Evolutionary conservation across 2,888 invertebrate genomes (phyloP), one percentile per base, ranked within the genome.

Genomic region (Hydriomena furcata): DNA sequence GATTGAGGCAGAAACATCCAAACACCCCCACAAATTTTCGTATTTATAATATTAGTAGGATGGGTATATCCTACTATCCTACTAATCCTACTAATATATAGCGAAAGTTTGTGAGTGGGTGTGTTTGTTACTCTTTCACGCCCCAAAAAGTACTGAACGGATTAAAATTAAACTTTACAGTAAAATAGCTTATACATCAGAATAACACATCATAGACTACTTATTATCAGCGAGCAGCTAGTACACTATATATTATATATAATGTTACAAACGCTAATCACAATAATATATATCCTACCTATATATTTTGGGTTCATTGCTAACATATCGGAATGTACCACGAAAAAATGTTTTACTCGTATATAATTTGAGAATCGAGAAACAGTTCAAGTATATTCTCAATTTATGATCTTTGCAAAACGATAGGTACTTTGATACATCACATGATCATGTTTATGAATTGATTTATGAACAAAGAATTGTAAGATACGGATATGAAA

Each of bases 401-500:
- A 52, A 47, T 52, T 46, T 53, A 51, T 45, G 37, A 52, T 46
- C 46, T 37, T 36, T 50, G 35, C 41, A 45, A 51, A 47, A 52
- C 34, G 37, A 44, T 48, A n/a, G n/a, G n/a, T n/a, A 54, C 27
- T 54, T 49, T 20, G 21, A 44, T 54, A 46, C 48, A 50, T 38
- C 49, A 44, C 47, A 60, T 50, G 23, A 47, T 48, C 45, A 46
- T 52, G 56, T 61, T 60, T 51, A 50, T 35, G 27, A 42, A 46
- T 20, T 59, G 53, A 58, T 61, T 57, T 61, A 61, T 30, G 54
- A 49, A 59, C 47, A 50, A 40, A 47, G 20, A n/a, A 44, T 48
- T 58, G 58, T 58, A 54, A 54, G 52, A 53, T 52, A 50, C 52
- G 48, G 50, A 59, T 52, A 64, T 55, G 52, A 60, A 59, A 57